Base-by-base conservation (phyloP, 1,140 invertebrate species). In the Brachionus rotundiformis region DNA sequence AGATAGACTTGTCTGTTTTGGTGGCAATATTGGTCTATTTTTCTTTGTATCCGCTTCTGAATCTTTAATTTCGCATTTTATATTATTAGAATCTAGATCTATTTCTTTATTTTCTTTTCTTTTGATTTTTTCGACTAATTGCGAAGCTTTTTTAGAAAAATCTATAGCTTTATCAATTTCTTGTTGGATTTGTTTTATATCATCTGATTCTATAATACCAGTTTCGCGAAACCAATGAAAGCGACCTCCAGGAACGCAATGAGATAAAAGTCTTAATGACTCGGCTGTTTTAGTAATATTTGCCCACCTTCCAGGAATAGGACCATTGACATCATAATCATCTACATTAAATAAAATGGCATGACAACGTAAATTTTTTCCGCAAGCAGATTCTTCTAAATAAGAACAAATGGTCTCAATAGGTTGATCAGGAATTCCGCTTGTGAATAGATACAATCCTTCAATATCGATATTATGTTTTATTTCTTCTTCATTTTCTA, bases 211-310 rank as follows among this genome's bases (percentile, higher is more conserved):
- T 80, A 88, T 88, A 47, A 88, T 87, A 87, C 88, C 88, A 82
- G 87, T 88, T 83, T 88, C 88, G 83, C 87, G 85, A 76, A 88
- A 87, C 88, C 88, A 88, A 83, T 87, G 86, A 81, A 88, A 88
- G 36, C 87, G 83, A 10, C 88, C 88, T 6, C 83, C 83, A 82
- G 84, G 85, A 10, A 63, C 33, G 7, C 16, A 49, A 79, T 77
- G 47, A 13, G 68, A 44, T 16, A 88, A 83, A 39, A 85, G 86
- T 16, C 87, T 82, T 23, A 88, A 83, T 71, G 85, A 85, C 77
- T 88, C 87, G 0, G 87, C 85, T 16, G 87, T 88, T 44, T 85
- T 84, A 1, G 87, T 88, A 82, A 88, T 88, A 84, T 87, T 88
- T 49, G 87, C 87, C 81, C 87, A 88, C 49, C 87, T 84, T 47